A percentile compares a stretch with the other conserved stretches of the same genome.
Evolutionary conservation across 2,113 vertebrate genomes (phyloP).

Genomic region (Microtus oregoni): DNA sequence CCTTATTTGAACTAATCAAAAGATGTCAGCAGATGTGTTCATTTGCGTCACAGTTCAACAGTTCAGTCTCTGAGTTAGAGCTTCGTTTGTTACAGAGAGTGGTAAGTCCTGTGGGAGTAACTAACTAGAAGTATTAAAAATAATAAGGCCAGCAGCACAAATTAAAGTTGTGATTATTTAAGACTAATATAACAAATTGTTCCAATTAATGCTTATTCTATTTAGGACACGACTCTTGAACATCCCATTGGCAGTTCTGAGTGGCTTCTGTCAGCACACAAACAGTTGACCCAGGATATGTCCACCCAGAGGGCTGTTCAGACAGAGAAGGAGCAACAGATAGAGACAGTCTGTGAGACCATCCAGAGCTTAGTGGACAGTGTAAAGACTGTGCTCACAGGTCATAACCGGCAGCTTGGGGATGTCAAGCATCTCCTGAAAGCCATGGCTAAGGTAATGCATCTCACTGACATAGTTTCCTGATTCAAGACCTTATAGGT

Average conservation of each 20-base stretch:
- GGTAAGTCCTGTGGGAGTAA: conserved; percentile 86
- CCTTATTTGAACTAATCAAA: conserved; percentile 96
- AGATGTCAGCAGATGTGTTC: conserved; percentile 98
- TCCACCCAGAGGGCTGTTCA: conserved; percentile 90
- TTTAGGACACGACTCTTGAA: conserved; percentile 92
- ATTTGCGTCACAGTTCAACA: conserved; percentile 97
- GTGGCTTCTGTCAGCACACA: conserved; percentile 95
- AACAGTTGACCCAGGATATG: conserved; percentile 95
- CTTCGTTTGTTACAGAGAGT: conserved; percentile 95
- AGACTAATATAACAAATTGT: background rate
- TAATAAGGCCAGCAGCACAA: background rate
- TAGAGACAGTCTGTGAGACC: conserved; percentile 94
- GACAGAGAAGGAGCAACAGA: conserved; percentile 95
- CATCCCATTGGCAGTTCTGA: conserved; percentile 95
- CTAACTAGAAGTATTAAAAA: background rate
- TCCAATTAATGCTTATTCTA: conserved; percentile 50
- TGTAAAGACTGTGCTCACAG: conserved; percentile 96
- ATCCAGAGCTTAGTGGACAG: conserved; percentile 96
- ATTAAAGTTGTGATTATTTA: background rate
- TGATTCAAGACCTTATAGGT: background rate
- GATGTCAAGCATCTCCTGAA: conserved; percentile 98
- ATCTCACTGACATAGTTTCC: background rate
- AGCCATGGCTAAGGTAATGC: conserved; percentile 97
- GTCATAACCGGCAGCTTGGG: conserved; percentile 96
- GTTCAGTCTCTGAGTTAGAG: conserved; percentile 95